Base-by-base conservation (phyloP, 2,888 invertebrate genomes). In the Hesperia comma region DNA sequence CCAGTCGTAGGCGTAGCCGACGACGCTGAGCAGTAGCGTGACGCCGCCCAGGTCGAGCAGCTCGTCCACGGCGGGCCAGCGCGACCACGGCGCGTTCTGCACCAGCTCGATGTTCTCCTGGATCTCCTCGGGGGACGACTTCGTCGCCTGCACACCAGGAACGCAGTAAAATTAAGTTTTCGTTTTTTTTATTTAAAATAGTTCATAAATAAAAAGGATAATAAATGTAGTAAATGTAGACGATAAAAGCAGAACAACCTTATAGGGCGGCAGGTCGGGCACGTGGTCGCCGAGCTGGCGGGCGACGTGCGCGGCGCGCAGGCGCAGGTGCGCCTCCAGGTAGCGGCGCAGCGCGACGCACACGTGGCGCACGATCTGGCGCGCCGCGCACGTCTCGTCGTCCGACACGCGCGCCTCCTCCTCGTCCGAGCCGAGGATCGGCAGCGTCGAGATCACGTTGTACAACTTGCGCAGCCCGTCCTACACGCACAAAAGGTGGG, bases 401-500 rank as follows among this genome's bases (percentile, higher is more conserved):
- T 99, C 98, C 37, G 91, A 86, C 19, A 92, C 90, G 1, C 87
- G 78, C 1, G 88, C 81, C 73, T 90, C 90, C 68, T 92, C 92
- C 60, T 96, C 96, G 61, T 96, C 95, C 15, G 95, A 94, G n/a
- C 96, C 95, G 61, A 95, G 92, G 71, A 99, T 97, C 14, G 97
- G 96, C 63, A 99, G 93, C 0, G 98, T 98, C 37, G 98, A 94
- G 83, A 97, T 96, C 79, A 99, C 97, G 93, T 99, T 99, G 87
- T 98, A 97, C 1, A 99, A 92, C 83, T 98, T 97, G 14, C 99
- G 93, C 5, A 99, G 93, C 0, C 99, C 99, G 87, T 99, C 99
- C 88, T 97, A 56, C 5, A 54, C n/a, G n/a, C 19, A 37, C 8
- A 17, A 7, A 33, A n/a, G n/a, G n/a, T n/a, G n/a, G n/a, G n/a